Evolutionary conservation across 2,797 vertebrate genomes (phyloP), one percentile per base, ranked within the genome.

Genomic region (Podargus strigoides): DNA sequence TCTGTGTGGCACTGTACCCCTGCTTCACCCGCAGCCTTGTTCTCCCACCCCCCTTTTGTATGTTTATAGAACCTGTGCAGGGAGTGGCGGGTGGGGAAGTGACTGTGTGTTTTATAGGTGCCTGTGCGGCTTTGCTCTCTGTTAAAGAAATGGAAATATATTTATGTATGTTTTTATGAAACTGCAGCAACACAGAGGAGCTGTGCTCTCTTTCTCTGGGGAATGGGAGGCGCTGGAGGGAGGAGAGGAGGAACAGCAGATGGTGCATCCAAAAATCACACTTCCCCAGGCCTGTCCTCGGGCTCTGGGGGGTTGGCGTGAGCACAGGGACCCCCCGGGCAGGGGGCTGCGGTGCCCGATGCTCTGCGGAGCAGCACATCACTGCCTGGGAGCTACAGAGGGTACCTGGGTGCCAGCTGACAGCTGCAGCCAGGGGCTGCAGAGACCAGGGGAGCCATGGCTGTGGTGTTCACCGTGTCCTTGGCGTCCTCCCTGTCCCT

Each of bases 151-250:
- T 91, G 95, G 96, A 98, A 97, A 97, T 98, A 98, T 97, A 98
- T 98, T 98, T 98, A 97, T 98, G 94, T 98, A 97, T 97, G 95
- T 98, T 98, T 98, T 94, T 98, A 98, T 97, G 94, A 97, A 97
- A 96, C 96, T 96, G 85, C 95, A 97, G 96, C 91, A 96, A 9
- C 83, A 76, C 37, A 1, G 74, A 86, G 68, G 63, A 96, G 87
- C 87, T 87, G 36, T 62, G 73, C 83, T 41, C 46, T 72, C 47
- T 90, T 80, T 89, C 87, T 93, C 62, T 84, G 66, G 89, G 91
- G 87, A 85, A 56, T 3, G 63, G 84, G 78, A 89, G 74, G 67
- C 1, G 8, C 86, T 47, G 53, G 60, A 70, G 78, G 90, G 69
- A 46, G 53, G 46, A 78, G 74, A 78, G 37, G 53, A 81, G 64